Conservation (phyloP, 1,140 invertebrate species). For the Melipona quadrifasciata region DNA sequence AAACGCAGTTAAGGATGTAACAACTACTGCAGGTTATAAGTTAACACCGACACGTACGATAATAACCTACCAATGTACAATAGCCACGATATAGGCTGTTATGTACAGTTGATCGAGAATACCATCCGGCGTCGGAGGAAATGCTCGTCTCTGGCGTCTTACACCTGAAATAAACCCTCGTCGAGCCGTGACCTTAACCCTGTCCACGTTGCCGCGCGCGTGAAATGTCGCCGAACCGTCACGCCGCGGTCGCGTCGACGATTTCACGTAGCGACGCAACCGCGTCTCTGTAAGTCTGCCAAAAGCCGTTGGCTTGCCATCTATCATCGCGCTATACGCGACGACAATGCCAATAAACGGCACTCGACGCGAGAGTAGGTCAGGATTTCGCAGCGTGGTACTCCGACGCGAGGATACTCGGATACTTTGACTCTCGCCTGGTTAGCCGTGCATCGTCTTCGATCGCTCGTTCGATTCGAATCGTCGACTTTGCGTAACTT, state of each 20-base stretch:
- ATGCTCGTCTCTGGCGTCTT: not conserved
- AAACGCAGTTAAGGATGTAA: too few relatives aligned
- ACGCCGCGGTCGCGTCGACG: not conserved
- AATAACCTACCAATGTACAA: too few relatives aligned
- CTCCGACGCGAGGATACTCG: not conserved
- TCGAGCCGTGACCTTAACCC: slow-evolving; percentile 39
- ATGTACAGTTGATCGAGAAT: too few relatives aligned
- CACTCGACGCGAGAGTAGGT: slow-evolving; percentile 18
- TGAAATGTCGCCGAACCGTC: slow-evolving; percentile 12
- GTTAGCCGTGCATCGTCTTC: not conserved
- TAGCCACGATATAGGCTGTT: too few relatives aligned
- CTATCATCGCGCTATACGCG: slow-evolving; percentile 8
- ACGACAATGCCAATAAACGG: slow-evolving; percentile 41
- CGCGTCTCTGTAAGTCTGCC: slow-evolving; percentile 29
- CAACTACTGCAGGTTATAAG: too few relatives aligned
- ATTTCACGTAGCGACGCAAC: not conserved
- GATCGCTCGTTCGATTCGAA: too few relatives aligned
- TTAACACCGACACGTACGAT: too few relatives aligned
- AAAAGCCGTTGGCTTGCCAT: slow-evolving; percentile 17
- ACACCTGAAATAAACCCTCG: slow-evolving; percentile 18
- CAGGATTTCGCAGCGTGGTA: slow-evolving; percentile 5
- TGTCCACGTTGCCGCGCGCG: not conserved
- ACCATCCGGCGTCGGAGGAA: not conserved
- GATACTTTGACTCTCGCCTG: not conserved
- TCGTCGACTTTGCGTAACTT: too few relatives aligned